These are phyloP conservation scores for Adrianichthys oophorus DNA, from an alignment of 2,797 vertebrate genomes.

Conservation along the genomic window DNA sequence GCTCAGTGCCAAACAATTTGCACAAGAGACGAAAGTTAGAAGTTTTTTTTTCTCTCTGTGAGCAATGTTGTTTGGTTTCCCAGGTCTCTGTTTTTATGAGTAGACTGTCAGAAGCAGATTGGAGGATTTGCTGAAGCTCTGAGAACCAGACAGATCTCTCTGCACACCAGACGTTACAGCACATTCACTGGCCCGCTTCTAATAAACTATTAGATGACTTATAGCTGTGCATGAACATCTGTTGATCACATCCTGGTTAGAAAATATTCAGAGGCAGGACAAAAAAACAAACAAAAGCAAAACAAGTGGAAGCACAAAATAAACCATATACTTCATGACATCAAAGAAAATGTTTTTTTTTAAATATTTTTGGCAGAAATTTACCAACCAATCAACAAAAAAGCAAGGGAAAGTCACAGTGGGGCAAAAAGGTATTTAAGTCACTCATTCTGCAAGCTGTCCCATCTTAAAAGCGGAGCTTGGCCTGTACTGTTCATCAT, in stretches of 20 bases:
- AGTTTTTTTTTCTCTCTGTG: constrained; percentile 24
- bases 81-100: constrained; percentile 32
- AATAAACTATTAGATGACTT: neutral
- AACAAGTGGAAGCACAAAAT: neutral
- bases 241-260: neutral
- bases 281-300: neutral
- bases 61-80: constrained; percentile 36
- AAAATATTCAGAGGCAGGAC: neutral
- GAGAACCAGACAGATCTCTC: constrained; percentile 38
- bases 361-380: too few relatives aligned
- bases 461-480: too few relatives aligned
- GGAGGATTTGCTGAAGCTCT: constrained; percentile 25
- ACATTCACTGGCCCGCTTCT: constrained; percentile 22
- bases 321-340: neutral
- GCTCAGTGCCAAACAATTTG: constrained; percentile 66
- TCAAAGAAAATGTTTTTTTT: neutral
- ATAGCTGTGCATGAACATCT: neutral
- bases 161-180: constrained; percentile 35
- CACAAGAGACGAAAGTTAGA: constrained; percentile 47
- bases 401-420: too few relatives aligned
- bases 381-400: too few relatives aligned
- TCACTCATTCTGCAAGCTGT: too few relatives aligned
- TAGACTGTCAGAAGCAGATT: constrained; percentile 26
- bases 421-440: too few relatives aligned
- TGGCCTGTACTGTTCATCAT: too few relatives aligned